phyloP scores from a whole-genome alignment of 2,113 vertebrate genomes.

The Seriola aureovittata region DNA sequence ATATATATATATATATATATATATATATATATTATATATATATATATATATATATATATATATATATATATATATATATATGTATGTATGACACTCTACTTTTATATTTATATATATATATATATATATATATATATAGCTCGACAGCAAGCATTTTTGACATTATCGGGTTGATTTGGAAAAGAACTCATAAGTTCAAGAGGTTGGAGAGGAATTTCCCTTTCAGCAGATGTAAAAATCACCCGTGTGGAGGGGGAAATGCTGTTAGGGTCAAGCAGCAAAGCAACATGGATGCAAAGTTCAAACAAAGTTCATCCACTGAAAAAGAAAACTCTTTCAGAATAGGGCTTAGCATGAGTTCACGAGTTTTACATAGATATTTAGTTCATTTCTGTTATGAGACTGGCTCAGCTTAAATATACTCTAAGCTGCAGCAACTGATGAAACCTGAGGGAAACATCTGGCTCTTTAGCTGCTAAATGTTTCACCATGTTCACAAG shows the following conservation, averaged over 20 bases:
- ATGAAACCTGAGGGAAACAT: neutral
- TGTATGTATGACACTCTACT: too few relatives aligned
- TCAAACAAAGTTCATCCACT: constrained; percentile 50
- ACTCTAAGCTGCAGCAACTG: neutral
- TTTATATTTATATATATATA: too few relatives aligned
- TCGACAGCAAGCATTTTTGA: constrained; percentile 36
- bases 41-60: too few relatives aligned
- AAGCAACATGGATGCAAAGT: constrained; percentile 44
- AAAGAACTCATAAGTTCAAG: constrained; percentile 59
- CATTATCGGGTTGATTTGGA: constrained; percentile 52
- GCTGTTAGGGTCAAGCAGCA: constrained; percentile 17
- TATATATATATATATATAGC: too few relatives aligned
- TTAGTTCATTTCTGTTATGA: neutral
- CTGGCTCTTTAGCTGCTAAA: neutral
- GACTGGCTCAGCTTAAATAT: neutral
- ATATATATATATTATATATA: too few relatives aligned
- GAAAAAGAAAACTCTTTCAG: too few relatives aligned
- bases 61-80: too few relatives aligned
- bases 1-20: too few relatives aligned
- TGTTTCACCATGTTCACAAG: neutral
- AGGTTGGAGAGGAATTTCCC: constrained; percentile 40
- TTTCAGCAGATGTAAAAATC: constrained; percentile 41
- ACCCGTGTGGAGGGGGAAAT: constrained; percentile 18
- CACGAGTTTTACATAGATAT: too few relatives aligned
- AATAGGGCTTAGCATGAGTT: too few relatives aligned